phyloP scores from a whole-genome alignment of 2,113 vertebrate species.

The Psammodynastes pulverulentus region DNA sequence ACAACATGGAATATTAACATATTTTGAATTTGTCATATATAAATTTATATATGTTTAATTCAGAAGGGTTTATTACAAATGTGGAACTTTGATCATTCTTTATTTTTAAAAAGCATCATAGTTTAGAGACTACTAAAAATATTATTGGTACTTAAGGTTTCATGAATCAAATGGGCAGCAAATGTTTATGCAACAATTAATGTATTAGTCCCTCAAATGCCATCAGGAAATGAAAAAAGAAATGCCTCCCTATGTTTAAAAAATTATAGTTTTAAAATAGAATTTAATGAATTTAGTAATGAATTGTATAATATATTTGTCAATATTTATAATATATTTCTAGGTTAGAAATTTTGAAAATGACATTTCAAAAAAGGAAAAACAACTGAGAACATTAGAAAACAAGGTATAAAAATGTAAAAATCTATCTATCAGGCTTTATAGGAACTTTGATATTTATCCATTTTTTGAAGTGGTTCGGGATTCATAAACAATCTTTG shows the following conservation, averaged over 20 bases:
- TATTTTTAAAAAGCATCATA: not conserved
- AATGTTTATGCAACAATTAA: not conserved
- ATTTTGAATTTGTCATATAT: not conserved
- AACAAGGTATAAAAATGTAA: constrained; percentile 71
- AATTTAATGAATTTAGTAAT: not conserved
- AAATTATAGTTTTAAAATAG: not conserved
- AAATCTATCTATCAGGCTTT: fast-evolving
- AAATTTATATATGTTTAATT: not conserved
- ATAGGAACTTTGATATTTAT: not conserved
- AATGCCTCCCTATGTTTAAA: not conserved
- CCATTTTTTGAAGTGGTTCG: not conserved
- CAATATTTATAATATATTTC: constrained; percentile 39
- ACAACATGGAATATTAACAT: not conserved
- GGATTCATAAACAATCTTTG: not conserved
- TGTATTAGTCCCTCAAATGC: not conserved
- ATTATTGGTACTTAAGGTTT: not conserved
- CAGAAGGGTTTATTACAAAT: not conserved
- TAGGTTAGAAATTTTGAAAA: constrained; percentile 72
- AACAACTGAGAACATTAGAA: constrained; percentile 78
- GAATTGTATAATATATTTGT: not conserved
- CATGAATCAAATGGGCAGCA: not conserved
- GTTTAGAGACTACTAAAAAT: not conserved
- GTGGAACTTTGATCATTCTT: not conserved
- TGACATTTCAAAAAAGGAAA: constrained; percentile 78
- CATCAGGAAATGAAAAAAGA: not conserved